These are phyloP conservation scores for Alloscopus bannaensis DNA, from an alignment of 2,888 invertebrate genomes.

Conservation along the genomic window DNA sequence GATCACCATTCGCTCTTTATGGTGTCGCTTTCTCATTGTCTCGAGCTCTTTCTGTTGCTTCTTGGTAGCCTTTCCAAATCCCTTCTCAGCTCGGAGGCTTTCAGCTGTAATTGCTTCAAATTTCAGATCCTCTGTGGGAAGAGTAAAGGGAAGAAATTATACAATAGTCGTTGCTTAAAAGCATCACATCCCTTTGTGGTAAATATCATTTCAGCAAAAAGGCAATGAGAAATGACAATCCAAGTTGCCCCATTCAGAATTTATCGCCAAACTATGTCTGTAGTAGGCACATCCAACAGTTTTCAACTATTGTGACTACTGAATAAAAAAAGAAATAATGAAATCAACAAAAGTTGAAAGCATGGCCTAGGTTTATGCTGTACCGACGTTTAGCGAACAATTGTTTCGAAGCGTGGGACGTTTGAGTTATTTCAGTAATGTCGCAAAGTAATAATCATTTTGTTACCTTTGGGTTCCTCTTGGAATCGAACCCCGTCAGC, in stretches of 20 bases:
- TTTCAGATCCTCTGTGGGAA: conserved; percentile 79
- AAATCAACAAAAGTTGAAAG: no score
- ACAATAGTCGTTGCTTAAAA: background rate
- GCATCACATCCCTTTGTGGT: conserved; percentile 12
- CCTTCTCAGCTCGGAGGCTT: conserved; percentile 90
- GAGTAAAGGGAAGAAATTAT: conserved; percentile 29
- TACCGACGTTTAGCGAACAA: no score
- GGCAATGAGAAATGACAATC: background rate
- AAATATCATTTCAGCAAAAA: background rate
- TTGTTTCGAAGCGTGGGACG: no score
- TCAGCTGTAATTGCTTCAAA: conserved; percentile 95
- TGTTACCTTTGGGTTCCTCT: conserved; percentile 71
- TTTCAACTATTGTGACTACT: no score
- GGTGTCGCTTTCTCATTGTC: conserved; percentile 91
- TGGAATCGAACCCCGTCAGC: conserved; percentile 71
- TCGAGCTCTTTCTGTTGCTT: conserved; percentile 98
- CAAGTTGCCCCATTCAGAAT: no score
- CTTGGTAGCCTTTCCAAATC: conserved; percentile 92
- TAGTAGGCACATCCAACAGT: no score
- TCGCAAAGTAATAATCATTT: no score
- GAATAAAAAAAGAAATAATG: no score
- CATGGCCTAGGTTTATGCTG: no score
- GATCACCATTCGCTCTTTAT: conserved; percentile 92
- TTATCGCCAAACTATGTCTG: no score
- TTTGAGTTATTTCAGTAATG: no score